A percentile compares a stretch with the other conserved stretches of the same genome.
Evolutionary conservation across 2,797 vertebrate species (phyloP).

Genomic region (Coracias cyanogaster): DNA sequence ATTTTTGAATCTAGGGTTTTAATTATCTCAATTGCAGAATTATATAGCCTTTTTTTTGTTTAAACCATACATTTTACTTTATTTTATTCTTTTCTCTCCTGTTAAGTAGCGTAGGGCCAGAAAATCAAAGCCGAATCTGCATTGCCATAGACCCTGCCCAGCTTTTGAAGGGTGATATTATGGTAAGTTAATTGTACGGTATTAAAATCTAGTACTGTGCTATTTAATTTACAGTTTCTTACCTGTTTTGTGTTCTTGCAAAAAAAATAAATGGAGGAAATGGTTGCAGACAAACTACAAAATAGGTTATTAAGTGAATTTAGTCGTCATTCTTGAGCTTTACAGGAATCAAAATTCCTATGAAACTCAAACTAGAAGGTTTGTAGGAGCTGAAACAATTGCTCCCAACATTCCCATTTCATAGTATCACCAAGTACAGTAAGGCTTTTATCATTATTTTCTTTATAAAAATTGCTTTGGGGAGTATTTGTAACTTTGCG

Average conservation of each 20-base stretch:
- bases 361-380: background rate
- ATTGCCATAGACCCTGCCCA: conserved; percentile 92
- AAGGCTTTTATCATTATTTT: background rate
- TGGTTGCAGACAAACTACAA: background rate
- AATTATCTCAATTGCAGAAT: background rate
- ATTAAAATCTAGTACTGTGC: background rate
- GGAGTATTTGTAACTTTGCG: background rate
- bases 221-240: background rate
- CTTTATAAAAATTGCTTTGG: background rate
- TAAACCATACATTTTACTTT: background rate
- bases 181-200: conserved; percentile 81
- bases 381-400: background rate
- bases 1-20: background rate
- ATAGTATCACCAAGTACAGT: background rate
- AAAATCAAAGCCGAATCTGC: conserved; percentile 85
- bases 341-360: background rate
- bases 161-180: conserved; percentile 94
- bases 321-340: background rate
- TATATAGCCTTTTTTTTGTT: background rate
- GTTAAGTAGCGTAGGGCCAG: conserved; percentile 83
- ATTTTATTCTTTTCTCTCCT: conserved; percentile 1
- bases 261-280: background rate
- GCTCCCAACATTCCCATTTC: background rate
- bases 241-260: background rate
- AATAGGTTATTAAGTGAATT: background rate